Evolutionary conservation across 2,113 vertebrate species (phyloP).

Genomic region (Ciconia maguari): DNA sequence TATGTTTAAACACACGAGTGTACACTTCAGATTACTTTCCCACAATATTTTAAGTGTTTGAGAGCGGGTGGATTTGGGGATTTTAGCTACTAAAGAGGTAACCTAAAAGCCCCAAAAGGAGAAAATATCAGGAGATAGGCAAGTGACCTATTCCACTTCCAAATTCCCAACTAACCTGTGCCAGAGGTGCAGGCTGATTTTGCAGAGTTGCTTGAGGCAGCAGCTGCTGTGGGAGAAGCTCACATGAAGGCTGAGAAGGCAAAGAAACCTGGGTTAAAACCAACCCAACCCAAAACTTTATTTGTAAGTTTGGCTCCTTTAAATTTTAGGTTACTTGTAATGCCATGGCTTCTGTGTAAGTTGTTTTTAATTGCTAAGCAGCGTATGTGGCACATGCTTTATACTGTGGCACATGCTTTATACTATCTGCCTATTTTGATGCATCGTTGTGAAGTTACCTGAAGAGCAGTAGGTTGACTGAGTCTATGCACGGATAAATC

Average conservation of each 20-base stretch:
- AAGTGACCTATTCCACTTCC: slow-evolving; percentile 12
- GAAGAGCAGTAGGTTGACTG: slow-evolving; percentile 56
- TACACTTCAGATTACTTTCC: background rate
- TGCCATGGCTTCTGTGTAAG: background rate
- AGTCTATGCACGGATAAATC: slow-evolving; percentile 67
- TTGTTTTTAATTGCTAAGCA: background rate
- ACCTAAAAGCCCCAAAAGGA: background rate
- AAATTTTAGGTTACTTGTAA: slow-evolving; percentile 10
- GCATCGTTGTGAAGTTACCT: slow-evolving; percentile 58
- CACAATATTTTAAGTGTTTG: background rate
- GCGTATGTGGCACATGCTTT: background rate
- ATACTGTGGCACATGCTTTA: background rate
- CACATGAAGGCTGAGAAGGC: slow-evolving; percentile 63
- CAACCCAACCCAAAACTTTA: background rate
- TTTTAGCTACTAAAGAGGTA: background rate
- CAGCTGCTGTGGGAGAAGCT: slow-evolving; percentile 73
- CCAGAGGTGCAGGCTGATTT: slow-evolving; percentile 63
- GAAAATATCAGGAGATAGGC: background rate
- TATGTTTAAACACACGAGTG: background rate
- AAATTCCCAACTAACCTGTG: slow-evolving; percentile 72
- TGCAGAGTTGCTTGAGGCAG: slow-evolving; percentile 69
- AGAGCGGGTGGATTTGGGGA: background rate
- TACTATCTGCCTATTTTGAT: background rate
- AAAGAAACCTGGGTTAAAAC: slow-evolving; percentile 62
- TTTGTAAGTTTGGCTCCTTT: background rate